phyloP scores from a whole-genome alignment of 2,888 invertebrate species.

The Brachylomia viminalis region DNA sequence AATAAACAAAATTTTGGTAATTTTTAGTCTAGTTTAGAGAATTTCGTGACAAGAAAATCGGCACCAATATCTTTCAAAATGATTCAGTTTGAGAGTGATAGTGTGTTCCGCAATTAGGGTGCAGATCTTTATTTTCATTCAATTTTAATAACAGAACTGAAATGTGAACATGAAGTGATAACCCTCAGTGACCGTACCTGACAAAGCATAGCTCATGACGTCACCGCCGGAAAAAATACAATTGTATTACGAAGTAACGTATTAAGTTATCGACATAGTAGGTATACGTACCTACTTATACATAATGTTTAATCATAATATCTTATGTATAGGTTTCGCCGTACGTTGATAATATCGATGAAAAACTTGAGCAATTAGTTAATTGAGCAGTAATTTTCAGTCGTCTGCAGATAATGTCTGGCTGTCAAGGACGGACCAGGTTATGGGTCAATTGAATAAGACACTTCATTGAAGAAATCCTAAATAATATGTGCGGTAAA shows the following conservation, averaged over 20 bases:
- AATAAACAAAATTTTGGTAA: too few relatives aligned
- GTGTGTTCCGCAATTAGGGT: too few relatives aligned
- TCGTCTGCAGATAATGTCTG: conserved; percentile 2
- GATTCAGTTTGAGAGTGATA: too few relatives aligned
- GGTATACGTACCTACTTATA: neutral
- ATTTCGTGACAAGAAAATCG: too few relatives aligned
- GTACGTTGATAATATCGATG: neutral
- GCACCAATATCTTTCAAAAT: too few relatives aligned
- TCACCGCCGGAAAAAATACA: conserved; percentile 19
- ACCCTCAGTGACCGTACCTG: neutral
- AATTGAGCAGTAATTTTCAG: conserved; percentile 11
- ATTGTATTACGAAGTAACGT: conserved; percentile 4
- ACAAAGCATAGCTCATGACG: conserved; percentile 2
- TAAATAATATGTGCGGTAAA: neutral
- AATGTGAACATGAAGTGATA: neutral
- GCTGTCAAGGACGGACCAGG: neutral
- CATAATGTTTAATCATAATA: conserved; percentile 12
- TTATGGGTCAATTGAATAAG: neutral
- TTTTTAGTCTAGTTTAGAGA: too few relatives aligned
- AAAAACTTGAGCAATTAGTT: conserved; percentile 4
- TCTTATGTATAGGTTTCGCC: neutral
- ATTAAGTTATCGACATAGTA: conserved; percentile 11
- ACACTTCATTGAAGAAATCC: neutral
- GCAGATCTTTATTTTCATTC: too few relatives aligned
- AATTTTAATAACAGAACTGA: too few relatives aligned